These are phyloP conservation scores for Aurelia sp. DNA, from an alignment of 30 jellyfish, hydroid and myxozoan genomes.

Conservation along the genomic window DNA sequence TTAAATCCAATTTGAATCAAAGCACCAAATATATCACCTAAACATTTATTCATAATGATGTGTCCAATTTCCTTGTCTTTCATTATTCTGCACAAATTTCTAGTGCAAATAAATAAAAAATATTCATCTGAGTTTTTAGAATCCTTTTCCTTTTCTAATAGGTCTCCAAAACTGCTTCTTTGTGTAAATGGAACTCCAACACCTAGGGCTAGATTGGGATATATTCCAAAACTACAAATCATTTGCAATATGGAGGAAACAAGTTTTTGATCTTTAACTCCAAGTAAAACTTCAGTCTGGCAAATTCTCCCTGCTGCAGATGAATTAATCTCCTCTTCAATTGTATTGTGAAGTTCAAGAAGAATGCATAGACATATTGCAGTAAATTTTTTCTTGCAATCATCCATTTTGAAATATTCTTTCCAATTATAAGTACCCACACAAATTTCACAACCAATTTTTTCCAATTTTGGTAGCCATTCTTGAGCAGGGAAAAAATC, in stretches of 20 bases:
- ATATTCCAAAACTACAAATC: slow-evolving; percentile 27
- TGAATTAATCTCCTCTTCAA: neutral
- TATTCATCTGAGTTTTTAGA: neutral
- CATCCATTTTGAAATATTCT: neutral
- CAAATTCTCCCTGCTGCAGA: too few species aligned
- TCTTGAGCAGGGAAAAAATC: neutral
- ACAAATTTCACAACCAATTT: neutral
- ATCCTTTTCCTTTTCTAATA: slow-evolving; percentile 28
- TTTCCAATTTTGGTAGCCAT: neutral
- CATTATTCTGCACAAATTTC: slow-evolving; percentile 13
- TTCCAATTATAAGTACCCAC: neutral
- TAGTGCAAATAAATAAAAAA: slow-evolving; percentile 26
- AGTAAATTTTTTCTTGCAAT: neutral
- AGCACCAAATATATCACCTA: slow-evolving; percentile 52
- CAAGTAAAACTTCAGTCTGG: neutral
- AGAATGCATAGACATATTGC: neutral
- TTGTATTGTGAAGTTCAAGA: neutral
- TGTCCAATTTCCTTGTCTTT: slow-evolving; percentile 26
- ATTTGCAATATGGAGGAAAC: slow-evolving; percentile 39
- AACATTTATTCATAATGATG: slow-evolving; percentile 5
- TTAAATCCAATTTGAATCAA: slow-evolving; percentile 57
- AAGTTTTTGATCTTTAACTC: slow-evolving; percentile 43
- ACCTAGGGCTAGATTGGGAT: slow-evolving; percentile 31
- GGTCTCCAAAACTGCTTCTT: slow-evolving; percentile 23
- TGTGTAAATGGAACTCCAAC: slow-evolving; percentile 20